Evolutionary conservation across 2,888 invertebrate species (phyloP).

Genomic region (Trachelus troglodyta): DNA sequence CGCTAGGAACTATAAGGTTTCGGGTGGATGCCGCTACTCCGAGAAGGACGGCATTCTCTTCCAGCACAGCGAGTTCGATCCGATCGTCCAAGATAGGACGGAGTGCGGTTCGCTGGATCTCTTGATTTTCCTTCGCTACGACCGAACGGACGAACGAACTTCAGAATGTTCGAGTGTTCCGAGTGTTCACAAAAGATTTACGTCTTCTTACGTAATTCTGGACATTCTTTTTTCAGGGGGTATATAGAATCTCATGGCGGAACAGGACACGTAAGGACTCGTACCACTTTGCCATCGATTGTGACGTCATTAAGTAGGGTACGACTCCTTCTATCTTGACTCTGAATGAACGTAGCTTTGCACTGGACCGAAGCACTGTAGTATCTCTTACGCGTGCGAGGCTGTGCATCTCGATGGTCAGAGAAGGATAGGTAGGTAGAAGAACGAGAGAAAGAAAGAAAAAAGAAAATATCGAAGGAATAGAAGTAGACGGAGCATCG

Average conservation of each 20-base stretch:
- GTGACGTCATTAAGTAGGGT: neutral
- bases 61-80: neutral
- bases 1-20: neutral
- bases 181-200: neutral
- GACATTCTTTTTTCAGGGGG: neutral
- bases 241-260: neutral
- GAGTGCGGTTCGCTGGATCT: neutral
- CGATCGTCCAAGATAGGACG: neutral
- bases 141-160: neutral
- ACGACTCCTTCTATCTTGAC: neutral
- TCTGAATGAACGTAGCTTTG: neutral
- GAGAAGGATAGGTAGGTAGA: neutral
- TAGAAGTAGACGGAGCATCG: neutral
- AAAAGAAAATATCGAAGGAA: neutral
- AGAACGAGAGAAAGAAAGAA: neutral
- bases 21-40: neutral
- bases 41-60: neutral
- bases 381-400: neutral
- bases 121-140: neutral
- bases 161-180: neutral
- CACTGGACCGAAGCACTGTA: neutral
- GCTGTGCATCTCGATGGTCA: neutral
- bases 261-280: neutral
- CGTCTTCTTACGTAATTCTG: neutral
- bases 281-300: neutral